Percentiles rank a stretch among this genome's conserved stretches.
Evolutionary conservation across 92 coral and sea anemone species (phyloP).

Genomic region (Phymanthus crucifer): DNA sequence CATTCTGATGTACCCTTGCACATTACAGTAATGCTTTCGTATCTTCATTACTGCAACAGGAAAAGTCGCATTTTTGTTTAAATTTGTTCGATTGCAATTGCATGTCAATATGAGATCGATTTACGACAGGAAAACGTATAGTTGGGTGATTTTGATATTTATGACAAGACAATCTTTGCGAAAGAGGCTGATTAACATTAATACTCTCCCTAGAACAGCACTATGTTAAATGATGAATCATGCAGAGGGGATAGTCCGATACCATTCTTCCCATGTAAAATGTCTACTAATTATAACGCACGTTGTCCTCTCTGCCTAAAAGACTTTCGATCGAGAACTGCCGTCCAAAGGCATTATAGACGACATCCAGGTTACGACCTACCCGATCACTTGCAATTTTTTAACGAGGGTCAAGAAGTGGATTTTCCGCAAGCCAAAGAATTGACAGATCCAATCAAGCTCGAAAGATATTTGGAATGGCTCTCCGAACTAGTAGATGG

Average conservation of each 20-base stretch:
- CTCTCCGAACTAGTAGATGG: background rate
- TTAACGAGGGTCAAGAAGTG: background rate
- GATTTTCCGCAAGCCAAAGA: conserved; percentile 4
- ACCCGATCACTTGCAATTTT: background rate
- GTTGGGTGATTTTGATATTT: conserved; percentile 3
- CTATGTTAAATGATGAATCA: background rate
- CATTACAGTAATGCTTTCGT: background rate
- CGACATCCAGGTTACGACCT: conserved; percentile 3
- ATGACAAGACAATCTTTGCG: background rate
- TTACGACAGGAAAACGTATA: background rate
- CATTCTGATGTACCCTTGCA: background rate
- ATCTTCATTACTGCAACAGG: no score
- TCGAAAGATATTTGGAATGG: conserved; percentile 1
- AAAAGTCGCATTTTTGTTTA: background rate
- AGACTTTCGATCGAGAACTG: background rate
- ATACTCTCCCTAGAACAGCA: conserved; percentile 8
- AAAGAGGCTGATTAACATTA: background rate
- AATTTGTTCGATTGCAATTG: background rate
- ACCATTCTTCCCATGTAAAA: background rate
- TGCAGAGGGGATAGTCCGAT: background rate
- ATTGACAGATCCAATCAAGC: background rate
- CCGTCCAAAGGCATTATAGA: background rate
- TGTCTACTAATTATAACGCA: background rate
- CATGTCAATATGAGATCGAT: background rate
- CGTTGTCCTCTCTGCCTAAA: conserved; percentile 6